Evolutionary conservation across 2,888 invertebrate species (phyloP), one percentile per base, ranked within the genome.

Genomic region (Eutolmus rufibarbis): DNA sequence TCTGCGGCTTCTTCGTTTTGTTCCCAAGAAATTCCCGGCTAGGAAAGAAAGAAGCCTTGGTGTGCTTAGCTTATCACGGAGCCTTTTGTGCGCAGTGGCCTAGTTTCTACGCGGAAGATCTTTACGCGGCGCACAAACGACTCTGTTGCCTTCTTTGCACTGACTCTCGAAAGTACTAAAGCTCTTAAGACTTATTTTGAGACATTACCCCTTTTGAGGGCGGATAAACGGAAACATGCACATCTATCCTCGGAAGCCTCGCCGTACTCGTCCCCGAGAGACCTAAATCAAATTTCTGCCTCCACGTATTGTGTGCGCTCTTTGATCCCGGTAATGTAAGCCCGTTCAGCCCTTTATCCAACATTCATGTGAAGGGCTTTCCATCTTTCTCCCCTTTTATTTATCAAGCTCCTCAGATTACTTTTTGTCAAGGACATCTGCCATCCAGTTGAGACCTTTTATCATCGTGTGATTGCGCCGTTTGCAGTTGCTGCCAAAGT

Each of bases 401-500:
- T 56, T 56, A 81, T 31, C 81, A 56, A 81, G 56, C 74, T 43
- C 43, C 82, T 57, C 34, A 37, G 82, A 51, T 56, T 57, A 66
- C 31, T 40, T n/a, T 19, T 19, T 19, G 37, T 56, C 82, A 82
- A 82, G 66, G 82, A 57, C 31, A 57, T 56, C 28, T 82, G 81
- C 51, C 56, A 81, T 51, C 31, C 81, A 56, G 56, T 56, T 81
- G 37, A 82, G 37, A 82, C 66, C 57, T 19, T 82, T 82, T 66
- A 57, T 82, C 82, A 66, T 51, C 16, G 56, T 23, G 4, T 37
- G 57, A 82, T 51, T 56, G 56, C 57, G 40, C 56, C 23, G 34
- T 82, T 82, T 82, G 37, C 28, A 31, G 31, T 82, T 82, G 40
- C 57, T 76, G 12, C 40, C 34, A 66, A 82, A 66, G 82, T 82